Conservation (phyloP, 2,888 invertebrate species). For the Alsophila aescularia region DNA sequence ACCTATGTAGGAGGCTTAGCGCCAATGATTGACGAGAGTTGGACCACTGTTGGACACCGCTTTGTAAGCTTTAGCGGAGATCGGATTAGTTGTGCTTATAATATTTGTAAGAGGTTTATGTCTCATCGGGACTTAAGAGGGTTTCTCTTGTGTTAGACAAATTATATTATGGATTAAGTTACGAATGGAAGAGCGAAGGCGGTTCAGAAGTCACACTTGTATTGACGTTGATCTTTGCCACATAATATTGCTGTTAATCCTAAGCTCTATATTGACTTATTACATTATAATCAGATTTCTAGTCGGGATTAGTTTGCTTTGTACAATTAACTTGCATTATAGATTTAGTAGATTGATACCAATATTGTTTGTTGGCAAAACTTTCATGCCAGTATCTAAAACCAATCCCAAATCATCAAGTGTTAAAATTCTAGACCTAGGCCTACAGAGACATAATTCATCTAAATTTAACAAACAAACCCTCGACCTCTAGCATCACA, state of each 20-base stretch:
- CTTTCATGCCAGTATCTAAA: too few species aligned
- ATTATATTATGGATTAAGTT: constrained; percentile 5
- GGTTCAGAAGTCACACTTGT: neutral
- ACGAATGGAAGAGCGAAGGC: neutral
- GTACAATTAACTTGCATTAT: too few species aligned
- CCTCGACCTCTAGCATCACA: neutral
- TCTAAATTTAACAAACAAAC: neutral
- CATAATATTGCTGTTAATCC: too few species aligned
- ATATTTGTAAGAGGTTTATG: constrained; percentile 29
- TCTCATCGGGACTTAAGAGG: constrained; percentile 11
- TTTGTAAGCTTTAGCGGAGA: constrained; percentile 18
- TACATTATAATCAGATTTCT: too few species aligned
- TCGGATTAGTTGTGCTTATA: constrained; percentile 28
- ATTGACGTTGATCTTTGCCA: neutral
- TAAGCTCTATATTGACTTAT: too few species aligned
- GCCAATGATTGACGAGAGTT: constrained; percentile 32
- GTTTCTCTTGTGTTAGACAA: constrained; percentile 4
- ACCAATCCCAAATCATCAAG: too few species aligned
- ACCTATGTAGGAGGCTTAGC: constrained; percentile 21
- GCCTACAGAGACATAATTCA: neutral
- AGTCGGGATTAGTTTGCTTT: too few species aligned
- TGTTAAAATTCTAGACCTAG: too few species aligned
- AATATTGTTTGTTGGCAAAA: too few species aligned
- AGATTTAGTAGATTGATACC: too few species aligned
- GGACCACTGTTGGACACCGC: constrained; percentile 13